Percentiles rank a stretch among this genome's conserved stretches.
These are phyloP conservation scores for Salvelinus alpinus DNA, from an alignment of 2,113 vertebrate genomes.

Conservation along the genomic window DNA sequence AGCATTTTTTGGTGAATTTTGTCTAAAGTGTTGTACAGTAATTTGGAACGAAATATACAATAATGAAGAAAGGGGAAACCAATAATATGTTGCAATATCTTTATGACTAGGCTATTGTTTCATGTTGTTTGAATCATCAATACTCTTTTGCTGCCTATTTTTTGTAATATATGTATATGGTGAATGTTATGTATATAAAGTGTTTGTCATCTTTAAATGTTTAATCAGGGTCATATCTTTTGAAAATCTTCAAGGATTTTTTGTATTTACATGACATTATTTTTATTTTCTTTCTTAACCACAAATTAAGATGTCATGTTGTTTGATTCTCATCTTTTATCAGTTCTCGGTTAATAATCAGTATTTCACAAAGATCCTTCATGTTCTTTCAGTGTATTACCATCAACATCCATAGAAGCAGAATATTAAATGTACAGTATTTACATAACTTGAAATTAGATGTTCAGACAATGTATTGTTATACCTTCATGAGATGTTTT, in stretches of 20 bases:
- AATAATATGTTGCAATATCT: background rate
- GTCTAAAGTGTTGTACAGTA: background rate
- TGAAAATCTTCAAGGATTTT: constrained; percentile 3
- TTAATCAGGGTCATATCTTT: constrained; percentile 13
- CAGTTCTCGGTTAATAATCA: constrained; percentile 3
- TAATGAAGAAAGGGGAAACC: background rate
- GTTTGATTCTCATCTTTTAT: background rate
- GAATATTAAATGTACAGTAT: constrained; percentile 28
- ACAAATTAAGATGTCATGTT: constrained; percentile 8
- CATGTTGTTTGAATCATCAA: constrained; percentile 24
- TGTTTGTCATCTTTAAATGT: constrained; percentile 15
- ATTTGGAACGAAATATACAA: constrained; percentile 25
- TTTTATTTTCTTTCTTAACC: constrained; percentile 5
- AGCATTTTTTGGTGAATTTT: too few relatives aligned
- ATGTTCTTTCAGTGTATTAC: background rate
- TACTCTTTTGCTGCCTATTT: constrained; percentile 2
- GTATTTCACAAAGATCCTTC: constrained; percentile 1
- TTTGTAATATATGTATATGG: constrained; percentile 25
- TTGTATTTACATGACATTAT: constrained; percentile 21
- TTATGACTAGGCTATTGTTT: background rate
- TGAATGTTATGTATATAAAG: constrained; percentile 24
- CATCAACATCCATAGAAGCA: constrained; percentile 14
- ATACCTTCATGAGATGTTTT: constrained; percentile 8
- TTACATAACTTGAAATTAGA: constrained; percentile 29
- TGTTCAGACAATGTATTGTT: constrained; percentile 25